Base-by-base conservation (phyloP, 2,888 invertebrate species). In the Drosophila merina region DNA sequence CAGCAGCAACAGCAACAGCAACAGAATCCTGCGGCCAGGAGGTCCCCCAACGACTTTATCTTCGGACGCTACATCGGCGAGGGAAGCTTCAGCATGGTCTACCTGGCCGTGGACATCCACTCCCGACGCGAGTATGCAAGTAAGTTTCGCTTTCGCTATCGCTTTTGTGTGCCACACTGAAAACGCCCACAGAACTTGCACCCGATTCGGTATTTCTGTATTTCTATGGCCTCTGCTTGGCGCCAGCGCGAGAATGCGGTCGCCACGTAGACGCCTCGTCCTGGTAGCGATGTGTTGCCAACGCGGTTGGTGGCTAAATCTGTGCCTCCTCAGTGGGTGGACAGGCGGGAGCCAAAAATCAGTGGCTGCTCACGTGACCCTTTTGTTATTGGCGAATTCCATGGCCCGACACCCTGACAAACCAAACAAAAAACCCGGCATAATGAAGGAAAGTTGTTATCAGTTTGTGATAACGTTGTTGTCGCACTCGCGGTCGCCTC, bases 41-140 rank as follows among this genome's bases (percentile, higher is more conserved):
- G 90, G 75, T 85, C 91, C 31, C 95, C 97, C 58, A 95, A 95
- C 89, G 98, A 99, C 92, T 99, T 96, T 91, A 96, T 97, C 88
- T 99, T 99, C 93, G 97, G 98, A 64, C 97, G 97, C 93, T 94
- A 96, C 73, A 96, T 99, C 86, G 99, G 99, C 75, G 99, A 99
- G 92, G 99, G 99, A 75, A 98, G 98, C 91, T 99, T 97, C 92
- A 98, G 98, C 87, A 97, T 96, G 69, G 99, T 99, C 56, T 98
- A 97, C 92, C 93, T 98, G 79, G 98, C 97, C 55, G 97, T 96
- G 92, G 98, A 99, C 92, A 95, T 97, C 71, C 96, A 96, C 90
- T 96, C 95, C 59, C 95, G 94, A 88, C 96, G 95, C 89, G 97
- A 98, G 93, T 97, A 95, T 95, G 99, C 99, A 93, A 98, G 97